Evolutionary conservation across 2,113 vertebrate species (phyloP).

Genomic region (Coptodon rendalli): DNA sequence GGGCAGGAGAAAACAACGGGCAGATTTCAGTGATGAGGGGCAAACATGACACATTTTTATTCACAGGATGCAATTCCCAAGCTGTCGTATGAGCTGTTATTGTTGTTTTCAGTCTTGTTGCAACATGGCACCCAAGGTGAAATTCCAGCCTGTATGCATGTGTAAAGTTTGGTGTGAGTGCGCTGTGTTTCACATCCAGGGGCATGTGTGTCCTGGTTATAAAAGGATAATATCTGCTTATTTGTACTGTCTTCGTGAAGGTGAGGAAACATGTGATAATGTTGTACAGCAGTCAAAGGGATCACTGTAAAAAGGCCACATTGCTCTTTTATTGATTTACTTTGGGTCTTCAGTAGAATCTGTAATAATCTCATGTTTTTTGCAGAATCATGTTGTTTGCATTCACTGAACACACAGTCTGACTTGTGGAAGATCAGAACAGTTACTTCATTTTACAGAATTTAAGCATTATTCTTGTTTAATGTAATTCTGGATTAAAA

Average conservation of each 20-base stretch:
- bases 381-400: not conserved
- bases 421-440: not conserved
- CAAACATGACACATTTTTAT: slow-evolving; percentile 30
- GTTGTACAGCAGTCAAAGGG: not conserved
- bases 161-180: not conserved
- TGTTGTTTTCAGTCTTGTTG: slow-evolving; percentile 35
- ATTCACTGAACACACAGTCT: not conserved
- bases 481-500: not conserved
- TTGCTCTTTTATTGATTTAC: slow-evolving; percentile 19
- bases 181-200: not conserved
- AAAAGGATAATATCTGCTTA: slow-evolving; percentile 30
- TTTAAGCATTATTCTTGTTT: not conserved
- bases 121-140: slow-evolving; percentile 27
- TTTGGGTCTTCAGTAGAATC: not conserved
- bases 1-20: not conserved
- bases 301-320: not conserved
- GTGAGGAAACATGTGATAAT: slow-evolving; percentile 33
- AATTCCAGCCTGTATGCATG: not conserved
- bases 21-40: slow-evolving; percentile 20
- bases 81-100: slow-evolving; percentile 30
- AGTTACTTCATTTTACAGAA: not conserved
- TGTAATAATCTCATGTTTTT: not conserved
- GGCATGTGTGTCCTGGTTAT: slow-evolving; percentile 12
- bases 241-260: slow-evolving; percentile 12
- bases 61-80: slow-evolving; percentile 30